Percentiles rank a stretch among this genome's conserved stretches.
Conservation (phyloP, 2,888 invertebrate species). For the Elysia crispata region DNA sequence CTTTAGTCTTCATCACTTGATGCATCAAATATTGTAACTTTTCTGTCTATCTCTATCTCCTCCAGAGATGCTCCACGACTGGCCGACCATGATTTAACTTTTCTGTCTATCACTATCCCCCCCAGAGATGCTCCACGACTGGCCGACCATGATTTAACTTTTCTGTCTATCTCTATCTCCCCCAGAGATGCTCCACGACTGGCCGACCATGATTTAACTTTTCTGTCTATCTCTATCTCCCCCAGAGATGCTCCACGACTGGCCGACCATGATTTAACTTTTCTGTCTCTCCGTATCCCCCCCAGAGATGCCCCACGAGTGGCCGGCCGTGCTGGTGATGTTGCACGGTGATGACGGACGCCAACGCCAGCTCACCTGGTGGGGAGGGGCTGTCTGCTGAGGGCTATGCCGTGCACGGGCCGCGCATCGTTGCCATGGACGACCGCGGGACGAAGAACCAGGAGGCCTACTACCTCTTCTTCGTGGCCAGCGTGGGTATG, state of each 20-base stretch:
- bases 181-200: too few relatives aligned
- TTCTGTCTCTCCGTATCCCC: background rate
- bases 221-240: too few relatives aligned
- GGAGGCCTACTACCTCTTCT: conserved; percentile 74
- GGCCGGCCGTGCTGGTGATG: background rate
- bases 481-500: conserved; percentile 68
- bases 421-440: conserved; percentile 47
- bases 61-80: too few relatives aligned
- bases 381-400: background rate
- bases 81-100: too few relatives aligned
- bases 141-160: too few relatives aligned
- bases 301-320: background rate
- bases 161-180: background rate
- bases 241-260: background rate
- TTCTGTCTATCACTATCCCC: too few relatives aligned
- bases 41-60: background rate
- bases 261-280: too few relatives aligned
- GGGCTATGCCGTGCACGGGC: conserved; percentile 23
- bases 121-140: too few relatives aligned
- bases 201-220: too few relatives aligned
- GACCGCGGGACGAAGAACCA: conserved; percentile 51
- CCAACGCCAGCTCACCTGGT: conserved; percentile 11
- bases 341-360: conserved; percentile 20
- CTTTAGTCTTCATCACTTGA: too few relatives aligned
- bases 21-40: background rate